phyloP scores from a whole-genome alignment of 2,797 vertebrate species.

The Myotis myotis region DNA sequence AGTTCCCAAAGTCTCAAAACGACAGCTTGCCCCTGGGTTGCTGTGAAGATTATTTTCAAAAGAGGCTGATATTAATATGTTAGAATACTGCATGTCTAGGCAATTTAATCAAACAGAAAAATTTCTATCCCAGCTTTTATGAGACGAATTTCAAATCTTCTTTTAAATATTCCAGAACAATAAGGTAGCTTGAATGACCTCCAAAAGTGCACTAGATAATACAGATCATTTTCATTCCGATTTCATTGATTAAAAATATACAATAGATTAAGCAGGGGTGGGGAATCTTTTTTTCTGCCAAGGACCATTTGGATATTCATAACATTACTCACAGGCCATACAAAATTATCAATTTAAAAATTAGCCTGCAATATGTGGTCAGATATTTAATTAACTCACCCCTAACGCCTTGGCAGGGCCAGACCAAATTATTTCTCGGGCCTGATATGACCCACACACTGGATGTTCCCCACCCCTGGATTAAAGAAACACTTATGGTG shows the following conservation, averaged over 20 bases:
- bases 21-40: constrained; percentile 21
- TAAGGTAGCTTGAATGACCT: neutral
- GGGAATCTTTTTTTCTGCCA: too few species aligned
- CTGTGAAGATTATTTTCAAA: constrained; percentile 57
- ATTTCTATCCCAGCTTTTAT: neutral
- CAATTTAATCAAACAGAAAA: constrained; percentile 19
- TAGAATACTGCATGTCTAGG: neutral
- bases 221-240: neutral
- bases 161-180: neutral
- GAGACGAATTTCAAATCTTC: neutral
- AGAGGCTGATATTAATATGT: constrained; percentile 47
- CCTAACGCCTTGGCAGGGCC: too few species aligned
- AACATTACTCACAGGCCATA: too few species aligned
- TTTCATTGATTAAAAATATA: constrained; percentile 21
- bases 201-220: neutral
- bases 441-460: too few species aligned
- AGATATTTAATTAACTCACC: too few species aligned
- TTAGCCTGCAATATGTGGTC: too few species aligned
- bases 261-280: neutral
- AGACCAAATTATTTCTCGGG: too few species aligned
- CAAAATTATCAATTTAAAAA: too few species aligned
- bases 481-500: too few species aligned
- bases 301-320: too few species aligned
- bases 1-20: constrained; percentile 50
- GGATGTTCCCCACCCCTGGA: too few species aligned